Percentiles rank a stretch among this genome's conserved stretches.
Evolutionary conservation across 1,140 invertebrate species (phyloP).

Genomic region (Drosophila elegans): DNA sequence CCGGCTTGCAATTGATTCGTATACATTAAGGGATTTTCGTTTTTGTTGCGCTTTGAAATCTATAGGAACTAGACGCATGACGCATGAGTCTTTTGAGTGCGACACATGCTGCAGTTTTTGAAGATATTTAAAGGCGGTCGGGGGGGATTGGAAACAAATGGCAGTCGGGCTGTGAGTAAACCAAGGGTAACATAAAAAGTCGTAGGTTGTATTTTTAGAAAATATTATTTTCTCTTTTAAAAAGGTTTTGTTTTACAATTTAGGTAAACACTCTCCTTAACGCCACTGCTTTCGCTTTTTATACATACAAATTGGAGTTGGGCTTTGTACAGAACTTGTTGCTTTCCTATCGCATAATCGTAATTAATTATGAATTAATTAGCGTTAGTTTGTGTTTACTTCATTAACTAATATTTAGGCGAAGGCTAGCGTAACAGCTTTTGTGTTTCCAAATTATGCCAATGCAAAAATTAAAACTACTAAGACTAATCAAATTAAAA

Average conservation of each 20-base stretch:
- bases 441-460: conserved; percentile 59
- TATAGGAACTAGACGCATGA: conserved; percentile 69
- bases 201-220: conserved; percentile 70
- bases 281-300: conserved; percentile 52
- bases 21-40: conserved; percentile 58
- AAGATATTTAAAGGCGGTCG: conserved; percentile 19
- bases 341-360: conserved; percentile 49
- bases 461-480: conserved; percentile 74
- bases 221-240: conserved; percentile 53
- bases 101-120: conserved; percentile 28
- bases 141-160: background rate
- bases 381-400: conserved; percentile 71
- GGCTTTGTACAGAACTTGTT: conserved; percentile 75
- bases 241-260: conserved; percentile 62
- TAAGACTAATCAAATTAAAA: conserved; percentile 75
- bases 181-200: conserved; percentile 47
- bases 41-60: conserved; percentile 57
- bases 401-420: conserved; percentile 72
- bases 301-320: conserved; percentile 80
- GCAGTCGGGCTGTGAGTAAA: conserved; percentile 28
- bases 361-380: conserved; percentile 62
- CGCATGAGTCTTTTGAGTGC: conserved; percentile 30
- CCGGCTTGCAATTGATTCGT: conserved; percentile 54
- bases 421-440: conserved; percentile 41
- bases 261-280: conserved; percentile 44